Base-by-base conservation (phyloP, 2,113 vertebrate species). In the Callionymus lyra region DNA sequence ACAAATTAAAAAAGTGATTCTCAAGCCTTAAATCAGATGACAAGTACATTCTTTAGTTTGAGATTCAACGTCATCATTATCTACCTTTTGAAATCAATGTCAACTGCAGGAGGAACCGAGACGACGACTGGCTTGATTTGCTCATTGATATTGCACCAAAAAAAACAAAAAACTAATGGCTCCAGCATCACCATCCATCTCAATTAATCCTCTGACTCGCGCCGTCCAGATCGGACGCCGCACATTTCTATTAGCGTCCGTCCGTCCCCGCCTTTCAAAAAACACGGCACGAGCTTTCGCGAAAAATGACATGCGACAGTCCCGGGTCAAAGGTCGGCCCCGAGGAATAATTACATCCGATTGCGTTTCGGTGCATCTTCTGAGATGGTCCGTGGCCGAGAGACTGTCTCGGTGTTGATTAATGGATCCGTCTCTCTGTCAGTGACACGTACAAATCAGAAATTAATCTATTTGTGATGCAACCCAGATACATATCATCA, bases 131-230 rank as follows among this genome's bases (percentile, higher is more conserved):
- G n/a, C 50, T 56, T 64, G 55, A 54, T 72, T 71, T 70, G 63
- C 61, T 74, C 49, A 34, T 44, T 69, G 59, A 50, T 38, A 62
- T 70, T 70, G 53, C 70, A 56, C 54, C n/a, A n/a, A n/a, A n/a
- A n/a, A n/a, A n/a, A n/a, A n/a, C n/a, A n/a, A 70, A 74, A 72
- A 74, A 60, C 10, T 31, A 70, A 68, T 70, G 59, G 57, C 66
- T 71, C 63, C 79, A 65, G 67, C 71, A 59, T 74, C 65, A 55
- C 56, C 71, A 77, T 77, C 67, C 54, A 61, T 79, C 79, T 81
- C 71, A 75, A 76, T 81, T 73, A 72, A 68, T 34, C 48, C 34
- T 41, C 47, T 56, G 64, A 73, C 63, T 65, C 63, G 68, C 49
- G 65, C 49, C 34, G 12, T 59, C 55, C 56, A 69, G 71, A 71